These are phyloP conservation scores for Urocyon cinereoargenteus DNA, from an alignment of 2,797 vertebrate genomes.

Conservation along the genomic window DNA sequence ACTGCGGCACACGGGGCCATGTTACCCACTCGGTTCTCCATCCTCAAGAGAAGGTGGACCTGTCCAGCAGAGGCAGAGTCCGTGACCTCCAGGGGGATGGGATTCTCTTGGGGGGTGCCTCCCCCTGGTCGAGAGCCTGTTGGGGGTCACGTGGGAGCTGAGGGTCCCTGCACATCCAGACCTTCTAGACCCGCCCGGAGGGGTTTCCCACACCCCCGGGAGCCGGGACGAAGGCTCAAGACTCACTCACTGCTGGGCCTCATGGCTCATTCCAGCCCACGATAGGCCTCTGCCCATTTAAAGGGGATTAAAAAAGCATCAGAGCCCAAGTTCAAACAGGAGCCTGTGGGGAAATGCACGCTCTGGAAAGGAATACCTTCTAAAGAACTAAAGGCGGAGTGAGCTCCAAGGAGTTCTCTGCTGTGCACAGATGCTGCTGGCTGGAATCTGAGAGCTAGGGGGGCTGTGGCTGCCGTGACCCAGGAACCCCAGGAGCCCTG, in stretches of 20 bases:
- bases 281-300: neutral
- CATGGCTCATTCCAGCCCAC: neutral
- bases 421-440: rapidly evolving
- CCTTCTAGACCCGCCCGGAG: neutral
- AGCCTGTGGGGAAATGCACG: neutral
- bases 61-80: neutral
- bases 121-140: neutral
- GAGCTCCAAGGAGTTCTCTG: neutral
- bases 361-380: rapidly evolving
- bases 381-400: neutral
- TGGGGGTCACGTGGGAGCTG: rapidly evolving
- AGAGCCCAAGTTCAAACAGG: neutral
- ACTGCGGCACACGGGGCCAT: rapidly evolving
- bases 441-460: neutral
- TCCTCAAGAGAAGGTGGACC: neutral
- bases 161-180: rapidly evolving
- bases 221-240: rapidly evolving
- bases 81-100: neutral
- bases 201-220: neutral
- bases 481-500: neutral
- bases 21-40: rapidly evolving
- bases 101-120: rapidly evolving
- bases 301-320: neutral
- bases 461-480: too few species aligned
- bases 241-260: neutral